phyloP scores from a whole-genome alignment of 2,797 vertebrate genomes.

The Pempheris klunzingeri region DNA sequence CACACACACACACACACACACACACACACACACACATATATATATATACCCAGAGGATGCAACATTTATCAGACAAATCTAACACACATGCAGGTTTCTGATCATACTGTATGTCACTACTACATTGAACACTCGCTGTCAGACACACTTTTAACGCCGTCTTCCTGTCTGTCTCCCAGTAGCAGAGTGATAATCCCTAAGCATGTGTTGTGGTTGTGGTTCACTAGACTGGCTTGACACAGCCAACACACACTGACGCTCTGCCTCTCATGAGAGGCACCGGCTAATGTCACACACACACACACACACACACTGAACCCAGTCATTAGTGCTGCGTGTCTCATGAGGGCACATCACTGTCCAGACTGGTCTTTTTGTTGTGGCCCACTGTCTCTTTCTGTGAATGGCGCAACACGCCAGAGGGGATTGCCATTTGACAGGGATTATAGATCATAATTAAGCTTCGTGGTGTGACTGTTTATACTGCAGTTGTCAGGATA shows the following conservation, averaged over 20 bases:
- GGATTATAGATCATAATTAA: conserved; percentile 65
- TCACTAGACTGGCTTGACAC: conserved; percentile 48
- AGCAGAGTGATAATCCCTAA: conserved; percentile 55
- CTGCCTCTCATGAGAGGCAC: conserved; percentile 21
- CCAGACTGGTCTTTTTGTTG: conserved; percentile 22
- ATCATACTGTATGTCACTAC: not conserved
- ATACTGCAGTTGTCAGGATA: conserved; percentile 29
- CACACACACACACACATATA: too few species aligned
- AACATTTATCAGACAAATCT: conserved; percentile 1
- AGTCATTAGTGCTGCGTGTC: conserved; percentile 45
- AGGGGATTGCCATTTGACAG: conserved; percentile 44
- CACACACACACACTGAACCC: conserved; percentile 13
- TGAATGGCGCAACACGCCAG: conserved; percentile 19
- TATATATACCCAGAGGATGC: not conserved
- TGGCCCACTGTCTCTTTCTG: conserved; percentile 27
- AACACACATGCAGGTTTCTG: conserved; percentile 3
- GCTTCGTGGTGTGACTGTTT: conserved; percentile 34
- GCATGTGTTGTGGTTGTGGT: conserved; percentile 46
- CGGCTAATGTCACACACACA: conserved; percentile 36
- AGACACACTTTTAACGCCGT: not conserved
- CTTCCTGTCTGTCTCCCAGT: conserved; percentile 27
- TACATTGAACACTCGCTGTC: not conserved
- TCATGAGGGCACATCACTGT: conserved; percentile 44
- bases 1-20: too few species aligned
- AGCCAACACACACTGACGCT: conserved; percentile 1